These are phyloP conservation scores for Numenius arquata DNA, from an alignment of 2,113 vertebrate genomes.

Conservation along the genomic window DNA sequence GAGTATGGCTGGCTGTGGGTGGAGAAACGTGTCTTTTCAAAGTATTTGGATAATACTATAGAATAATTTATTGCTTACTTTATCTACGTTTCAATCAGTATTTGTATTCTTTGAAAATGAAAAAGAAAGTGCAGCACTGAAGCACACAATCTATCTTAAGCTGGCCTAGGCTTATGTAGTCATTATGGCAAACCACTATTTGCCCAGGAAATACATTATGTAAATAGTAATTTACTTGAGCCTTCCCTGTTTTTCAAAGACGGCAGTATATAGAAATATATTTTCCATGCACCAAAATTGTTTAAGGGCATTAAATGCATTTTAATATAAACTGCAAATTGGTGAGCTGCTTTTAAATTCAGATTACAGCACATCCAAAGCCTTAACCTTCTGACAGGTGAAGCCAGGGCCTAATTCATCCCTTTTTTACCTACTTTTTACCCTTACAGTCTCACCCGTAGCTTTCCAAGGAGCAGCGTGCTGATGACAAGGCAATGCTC, in stretches of 20 bases:
- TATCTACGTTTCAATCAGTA: not conserved
- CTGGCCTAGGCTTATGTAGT: not conserved
- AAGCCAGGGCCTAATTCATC: not conserved
- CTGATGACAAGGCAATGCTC: not conserved
- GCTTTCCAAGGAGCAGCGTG: not conserved
- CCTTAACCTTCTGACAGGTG: not conserved
- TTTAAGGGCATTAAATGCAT: not conserved
- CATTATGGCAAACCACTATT: not conserved
- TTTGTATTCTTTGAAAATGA: not conserved
- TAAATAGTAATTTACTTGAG: not conserved
- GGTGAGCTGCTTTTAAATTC: not conserved
- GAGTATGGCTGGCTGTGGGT: fast-evolving
- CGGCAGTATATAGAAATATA: not conserved
- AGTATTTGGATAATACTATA: not conserved
- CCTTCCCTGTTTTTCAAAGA: not conserved
- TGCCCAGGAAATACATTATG: not conserved
- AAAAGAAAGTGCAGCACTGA: not conserved
- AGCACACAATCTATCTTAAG: not conserved
- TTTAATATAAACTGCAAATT: not conserved
- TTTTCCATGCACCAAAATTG: not conserved
- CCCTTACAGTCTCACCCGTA: not conserved
- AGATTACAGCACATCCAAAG: not conserved
- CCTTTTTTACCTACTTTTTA: not conserved
- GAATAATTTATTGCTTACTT: not conserved
- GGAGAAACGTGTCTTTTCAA: not conserved